Evolutionary conservation across 2,888 invertebrate genomes (phyloP).

Genomic region (Drosophila algonquin): DNA sequence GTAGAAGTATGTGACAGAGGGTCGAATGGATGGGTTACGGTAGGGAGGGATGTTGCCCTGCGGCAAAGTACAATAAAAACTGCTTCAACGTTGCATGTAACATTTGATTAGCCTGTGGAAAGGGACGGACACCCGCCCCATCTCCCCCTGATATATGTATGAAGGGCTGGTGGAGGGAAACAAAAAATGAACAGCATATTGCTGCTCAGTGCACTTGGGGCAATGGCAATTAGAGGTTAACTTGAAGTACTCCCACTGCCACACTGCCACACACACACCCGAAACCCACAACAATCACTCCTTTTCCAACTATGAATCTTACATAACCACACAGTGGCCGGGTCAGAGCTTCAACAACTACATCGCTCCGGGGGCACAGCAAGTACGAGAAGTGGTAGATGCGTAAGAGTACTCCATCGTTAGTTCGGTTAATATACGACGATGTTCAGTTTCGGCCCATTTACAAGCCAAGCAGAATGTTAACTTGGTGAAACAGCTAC

Average conservation of each 20-base stretch:
- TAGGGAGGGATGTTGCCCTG: slow-evolving; percentile 40
- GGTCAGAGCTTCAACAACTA: neutral
- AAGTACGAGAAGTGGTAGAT: slow-evolving; percentile 4
- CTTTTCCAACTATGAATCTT: neutral
- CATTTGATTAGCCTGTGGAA: slow-evolving; percentile 73
- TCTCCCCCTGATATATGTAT: neutral
- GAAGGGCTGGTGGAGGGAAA: neutral
- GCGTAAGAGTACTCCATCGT: slow-evolving; percentile 26
- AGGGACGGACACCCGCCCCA: slow-evolving; percentile 9
- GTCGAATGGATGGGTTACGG: slow-evolving; percentile 8
- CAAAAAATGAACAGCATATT: slow-evolving; percentile 46
- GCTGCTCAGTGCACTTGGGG: slow-evolving; percentile 58
- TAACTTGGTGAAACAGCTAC: slow-evolving; percentile 39
- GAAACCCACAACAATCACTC: neutral
- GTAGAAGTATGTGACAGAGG: slow-evolving; percentile 54
- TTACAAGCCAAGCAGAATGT: slow-evolving; percentile 43
- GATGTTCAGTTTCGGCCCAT: slow-evolving; percentile 46
- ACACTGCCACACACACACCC: neutral
- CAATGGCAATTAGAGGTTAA: slow-evolving; percentile 71
- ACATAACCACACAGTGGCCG: neutral
- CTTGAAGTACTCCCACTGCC: slow-evolving; percentile 42
- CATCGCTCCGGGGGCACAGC: neutral
- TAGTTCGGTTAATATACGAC: slow-evolving; percentile 62
- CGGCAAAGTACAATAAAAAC: slow-evolving; percentile 73
- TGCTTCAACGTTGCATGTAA: slow-evolving; percentile 64